These are phyloP conservation scores for Neoascia interrupta DNA, from an alignment of 2,888 invertebrate species.

Conservation along the genomic window DNA sequence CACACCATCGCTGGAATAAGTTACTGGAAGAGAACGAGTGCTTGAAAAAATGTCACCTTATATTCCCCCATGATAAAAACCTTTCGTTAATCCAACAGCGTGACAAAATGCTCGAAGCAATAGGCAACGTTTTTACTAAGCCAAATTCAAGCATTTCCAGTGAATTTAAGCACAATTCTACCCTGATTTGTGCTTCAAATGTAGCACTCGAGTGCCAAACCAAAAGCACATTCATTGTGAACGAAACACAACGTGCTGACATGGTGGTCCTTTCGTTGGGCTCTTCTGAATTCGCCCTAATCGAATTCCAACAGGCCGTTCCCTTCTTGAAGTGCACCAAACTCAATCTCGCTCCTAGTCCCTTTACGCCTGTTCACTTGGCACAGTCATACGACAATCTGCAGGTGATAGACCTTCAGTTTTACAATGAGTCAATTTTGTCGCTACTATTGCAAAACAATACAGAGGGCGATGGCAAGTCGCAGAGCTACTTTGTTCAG, in stretches of 20 bases:
- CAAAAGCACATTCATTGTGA: constrained; percentile 73
- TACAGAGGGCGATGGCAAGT: constrained; percentile 80
- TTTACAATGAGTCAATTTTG: constrained; percentile 84
- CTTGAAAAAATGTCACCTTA: constrained; percentile 84
- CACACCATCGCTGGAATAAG: constrained; percentile 88
- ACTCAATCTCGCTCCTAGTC: constrained; percentile 81
- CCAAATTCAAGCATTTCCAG: constrained; percentile 84
- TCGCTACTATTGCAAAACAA: constrained; percentile 86
- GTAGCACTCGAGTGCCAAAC: constrained; percentile 71
- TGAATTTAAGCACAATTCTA: constrained; percentile 82
- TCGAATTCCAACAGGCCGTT: constrained; percentile 75
- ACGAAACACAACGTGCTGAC: constrained; percentile 73
- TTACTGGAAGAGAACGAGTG: constrained; percentile 88
- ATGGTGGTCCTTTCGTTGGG: constrained; percentile 74
- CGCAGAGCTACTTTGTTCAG: constrained; percentile 80
- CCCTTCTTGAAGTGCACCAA: constrained; percentile 81
- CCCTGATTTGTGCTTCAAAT: constrained; percentile 80
- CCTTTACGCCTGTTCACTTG: constrained; percentile 75
- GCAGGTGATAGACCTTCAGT: constrained; percentile 85
- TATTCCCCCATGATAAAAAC: constrained; percentile 87
- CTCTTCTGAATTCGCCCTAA: constrained; percentile 75
- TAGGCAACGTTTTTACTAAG: constrained; percentile 85
- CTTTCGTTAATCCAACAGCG: constrained; percentile 92
- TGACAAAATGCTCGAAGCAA: constrained; percentile 84
- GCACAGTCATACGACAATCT: constrained; percentile 75